Base-by-base conservation (phyloP, 2,113 vertebrate genomes). In the Phylloscopus whistleri region DNA sequence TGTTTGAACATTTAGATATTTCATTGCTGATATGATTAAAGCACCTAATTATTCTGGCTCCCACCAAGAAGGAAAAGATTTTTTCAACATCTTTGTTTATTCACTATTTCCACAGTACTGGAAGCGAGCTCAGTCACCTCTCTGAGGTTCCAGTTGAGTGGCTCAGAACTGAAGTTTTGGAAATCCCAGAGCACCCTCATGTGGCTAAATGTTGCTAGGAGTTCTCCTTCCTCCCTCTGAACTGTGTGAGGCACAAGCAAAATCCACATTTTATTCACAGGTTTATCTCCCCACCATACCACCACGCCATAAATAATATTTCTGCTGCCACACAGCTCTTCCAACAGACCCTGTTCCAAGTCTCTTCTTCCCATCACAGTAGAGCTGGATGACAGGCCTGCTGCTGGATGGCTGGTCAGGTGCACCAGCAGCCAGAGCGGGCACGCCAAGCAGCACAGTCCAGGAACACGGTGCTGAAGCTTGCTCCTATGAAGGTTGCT, bases 141-240 rank as follows among this genome's bases (percentile, higher is more conserved):
- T 35, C 6, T 2, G 11, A 56, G 3, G 37, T 67, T 77, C 49
- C 44, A 41, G 6, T 3, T 5, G 6, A 41, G 37, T 1, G 8
- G 55, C 52, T 74, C 31, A 18, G 70, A 41, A 76, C 4, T 56
- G 21, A 77, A 37, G 55, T 18, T 89, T 68, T 67, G 58, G 77
- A 96, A 96, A 89, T 48, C 59, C 35, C 80, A 24, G 75, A 80
- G 95, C 92, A 94, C 96, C 96, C 92, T 93, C 96, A 37, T n/a
- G 96, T 93, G 97, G 93, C 39, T 68, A 60, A 6, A 78, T 24
- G n/a, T 8, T 44, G 81, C 56, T 59, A 80, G 20, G 15, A 94
- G 46, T 33, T 16, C 62, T 51, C 30, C 22, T 60, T 74, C 63
- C 58, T 52, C 37, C 5, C 0, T 6, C 17, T 64, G 26, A 73